Percentiles rank a stretch among this genome's conserved stretches.
Conservation (phyloP, 1,140 invertebrate species). For the Drosophila tani region DNA sequence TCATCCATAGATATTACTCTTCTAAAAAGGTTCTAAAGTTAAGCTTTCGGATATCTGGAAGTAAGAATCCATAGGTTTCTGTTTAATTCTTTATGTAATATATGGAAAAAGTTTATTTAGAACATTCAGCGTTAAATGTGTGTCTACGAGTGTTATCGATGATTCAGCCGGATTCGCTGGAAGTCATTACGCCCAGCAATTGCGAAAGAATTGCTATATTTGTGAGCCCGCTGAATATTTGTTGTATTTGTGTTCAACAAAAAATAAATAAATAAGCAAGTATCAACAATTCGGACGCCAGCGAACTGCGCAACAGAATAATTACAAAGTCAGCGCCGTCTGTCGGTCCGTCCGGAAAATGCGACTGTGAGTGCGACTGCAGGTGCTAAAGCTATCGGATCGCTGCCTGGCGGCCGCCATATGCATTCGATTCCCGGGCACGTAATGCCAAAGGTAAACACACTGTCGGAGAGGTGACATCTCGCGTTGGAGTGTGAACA, state of each 20-base stretch:
- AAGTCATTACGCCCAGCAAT: constrained; percentile 9
- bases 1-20: no score
- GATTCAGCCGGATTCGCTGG: constrained; percentile 18
- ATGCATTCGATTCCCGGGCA: constrained; percentile 58
- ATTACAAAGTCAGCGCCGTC: constrained; percentile 66
- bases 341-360: constrained; percentile 35
- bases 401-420: constrained; percentile 43
- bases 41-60: no score
- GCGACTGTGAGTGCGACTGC: constrained; percentile 59
- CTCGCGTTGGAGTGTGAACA: constrained; percentile 20
- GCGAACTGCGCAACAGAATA: constrained; percentile 73
- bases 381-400: constrained; percentile 38
- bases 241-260: constrained; percentile 29
- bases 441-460: constrained; percentile 71
- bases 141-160: constrained; percentile 6
- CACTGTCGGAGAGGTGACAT: constrained; percentile 39
- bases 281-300: constrained; percentile 33
- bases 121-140: constrained; percentile 7
- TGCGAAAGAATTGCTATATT: constrained; percentile 20
- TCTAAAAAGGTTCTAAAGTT: no score
- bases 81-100: background rate
- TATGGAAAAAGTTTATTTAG: background rate
- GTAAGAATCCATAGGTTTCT: no score
- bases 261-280: constrained; percentile 33
- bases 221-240: constrained; percentile 9